Conservation (phyloP, 2,797 vertebrate species). For the Xiphophorus birchmanni region DNA sequence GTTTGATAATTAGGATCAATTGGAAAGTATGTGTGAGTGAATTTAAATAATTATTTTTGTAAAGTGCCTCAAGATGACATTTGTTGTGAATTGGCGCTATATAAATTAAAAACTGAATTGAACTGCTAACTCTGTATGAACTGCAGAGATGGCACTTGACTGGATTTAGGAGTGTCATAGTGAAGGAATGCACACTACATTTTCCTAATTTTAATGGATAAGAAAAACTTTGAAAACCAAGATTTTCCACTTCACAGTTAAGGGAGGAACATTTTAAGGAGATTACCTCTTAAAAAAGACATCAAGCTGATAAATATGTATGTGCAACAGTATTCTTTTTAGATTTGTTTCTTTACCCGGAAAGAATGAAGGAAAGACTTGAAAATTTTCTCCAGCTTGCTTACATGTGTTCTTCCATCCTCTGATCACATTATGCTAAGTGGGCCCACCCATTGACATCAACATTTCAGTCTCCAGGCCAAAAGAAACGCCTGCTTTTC, state of each 20-base stretch:
- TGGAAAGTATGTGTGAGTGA: too few relatives aligned
- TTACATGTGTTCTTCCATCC: constrained; percentile 48
- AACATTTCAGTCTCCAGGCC: constrained; percentile 58
- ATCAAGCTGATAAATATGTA: neutral
- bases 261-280: neutral
- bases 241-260: neutral
- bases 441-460: constrained; percentile 75
- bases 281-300: neutral
- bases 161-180: neutral
- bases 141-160: neutral
- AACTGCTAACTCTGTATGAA: neutral
- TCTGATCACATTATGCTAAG: constrained; percentile 62
- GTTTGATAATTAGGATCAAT: too few relatives aligned
- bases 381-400: constrained; percentile 13
- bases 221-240: constrained; percentile 1
- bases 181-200: neutral
- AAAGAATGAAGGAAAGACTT: neutral
- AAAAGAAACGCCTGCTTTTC: constrained; percentile 60
- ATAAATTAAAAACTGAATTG: too few relatives aligned
- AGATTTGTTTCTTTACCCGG: constrained; percentile 15
- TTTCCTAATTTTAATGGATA: neutral
- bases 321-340: neutral
- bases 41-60: too few relatives aligned
- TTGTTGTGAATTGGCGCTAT: too few relatives aligned
- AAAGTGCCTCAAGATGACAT: too few relatives aligned